Evolutionary conservation across 2,888 invertebrate genomes (phyloP).

Genomic region (Plutella xylostella): DNA sequence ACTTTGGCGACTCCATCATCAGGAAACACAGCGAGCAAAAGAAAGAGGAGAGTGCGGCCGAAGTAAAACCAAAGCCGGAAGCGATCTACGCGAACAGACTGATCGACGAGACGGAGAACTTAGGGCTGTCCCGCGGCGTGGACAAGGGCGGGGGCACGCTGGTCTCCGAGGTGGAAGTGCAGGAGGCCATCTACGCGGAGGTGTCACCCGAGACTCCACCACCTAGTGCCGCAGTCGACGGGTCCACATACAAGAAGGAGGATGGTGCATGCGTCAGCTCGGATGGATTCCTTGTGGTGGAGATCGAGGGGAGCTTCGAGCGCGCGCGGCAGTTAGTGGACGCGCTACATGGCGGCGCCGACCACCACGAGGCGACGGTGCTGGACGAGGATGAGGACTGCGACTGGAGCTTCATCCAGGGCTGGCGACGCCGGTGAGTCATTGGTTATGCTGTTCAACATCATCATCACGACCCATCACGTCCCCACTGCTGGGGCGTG

Average conservation of each 20-base stretch:
- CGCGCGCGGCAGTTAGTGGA: conserved; percentile 73
- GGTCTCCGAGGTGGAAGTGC: conserved; percentile 47
- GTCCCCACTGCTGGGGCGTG: too few species aligned
- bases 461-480: too few species aligned
- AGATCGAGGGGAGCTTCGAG: conserved; percentile 72
- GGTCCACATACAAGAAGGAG: conserved; percentile 55
- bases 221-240: conserved; percentile 38
- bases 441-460: too few species aligned
- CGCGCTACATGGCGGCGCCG: conserved; percentile 45
- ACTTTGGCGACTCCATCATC: conserved; percentile 76
- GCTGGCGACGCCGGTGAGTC: conserved; percentile 76
- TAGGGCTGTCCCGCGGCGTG: conserved; percentile 38
- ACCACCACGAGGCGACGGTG: conserved; percentile 57
- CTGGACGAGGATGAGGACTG: conserved; percentile 65
- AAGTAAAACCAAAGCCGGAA: conserved; percentile 42
- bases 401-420: conserved; percentile 82
- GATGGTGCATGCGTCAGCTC: conserved; percentile 48
- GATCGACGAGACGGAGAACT: conserved; percentile 42
- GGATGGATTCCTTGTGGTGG: conserved; percentile 71
- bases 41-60: conserved; percentile 39
- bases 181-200: conserved; percentile 60
- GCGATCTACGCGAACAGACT: conserved; percentile 56
- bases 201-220: conserved; percentile 36
- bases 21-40: conserved; percentile 59
- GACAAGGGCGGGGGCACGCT: conserved; percentile 46